Evolutionary conservation across 1,140 invertebrate genomes (phyloP), one percentile per base, ranked within the genome.

Genomic region (Zaprionus taronus): DNA sequence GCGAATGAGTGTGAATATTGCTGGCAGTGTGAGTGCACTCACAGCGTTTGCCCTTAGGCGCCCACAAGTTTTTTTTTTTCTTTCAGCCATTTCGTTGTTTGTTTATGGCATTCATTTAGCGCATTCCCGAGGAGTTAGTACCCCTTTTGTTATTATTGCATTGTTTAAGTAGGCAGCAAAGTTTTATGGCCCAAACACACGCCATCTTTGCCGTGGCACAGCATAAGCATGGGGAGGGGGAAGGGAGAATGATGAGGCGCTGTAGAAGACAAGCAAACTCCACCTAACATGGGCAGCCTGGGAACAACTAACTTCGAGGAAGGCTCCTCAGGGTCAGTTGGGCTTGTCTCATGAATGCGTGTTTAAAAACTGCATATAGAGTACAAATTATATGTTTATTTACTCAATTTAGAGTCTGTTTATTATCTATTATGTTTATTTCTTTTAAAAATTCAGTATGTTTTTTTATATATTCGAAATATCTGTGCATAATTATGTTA

Each of bases 61-160:
- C 49, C 60, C 66, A 47, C 41, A 47, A 11, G 41, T 47, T 71
- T 83, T 71, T 71, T 83, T 71, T 28, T 34, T 61, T 72, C 17
- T 12, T 12, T 22, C 47, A 4, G 67, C 22, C n/a, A 12, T 49
- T 72, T n/a, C 28, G 41, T 47, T 66, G 62, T 61, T 67, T 67
- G 83, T 86, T 85, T 85, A 85, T 85, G 81, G 83, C 82, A 79
- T 81, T 81, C 83, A 82, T 85, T 85, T 85, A 85, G 83, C 83
- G 83, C 75, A 71, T 76, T 85, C 65, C 65, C 64, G 68, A 74
- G 66, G 67, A 66, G 41, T 12, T 38, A 49, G 20, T 22, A 58
- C 36, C 49, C 57, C 22, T 65, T 78, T 69, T 66, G 76, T 60
- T 72, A 64, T 80, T 63, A 64, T 68, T 65, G 71, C 63, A 38